These are phyloP conservation scores for Diadema setosum DNA, from an alignment of 35 echinoderm and acorn worm species.

Conservation along the genomic window DNA sequence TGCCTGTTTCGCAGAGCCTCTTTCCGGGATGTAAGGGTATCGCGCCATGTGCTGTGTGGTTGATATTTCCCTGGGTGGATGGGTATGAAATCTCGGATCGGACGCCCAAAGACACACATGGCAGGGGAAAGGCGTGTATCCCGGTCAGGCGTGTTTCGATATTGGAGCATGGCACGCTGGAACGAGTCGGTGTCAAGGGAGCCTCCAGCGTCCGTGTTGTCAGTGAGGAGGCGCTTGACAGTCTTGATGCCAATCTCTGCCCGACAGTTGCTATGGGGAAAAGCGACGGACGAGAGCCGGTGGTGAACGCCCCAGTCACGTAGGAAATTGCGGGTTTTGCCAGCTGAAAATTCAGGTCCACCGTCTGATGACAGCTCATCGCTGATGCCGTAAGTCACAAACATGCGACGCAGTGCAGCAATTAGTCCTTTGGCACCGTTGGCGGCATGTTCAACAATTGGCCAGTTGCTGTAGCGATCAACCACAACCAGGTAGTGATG, in stretches of 20 bases:
- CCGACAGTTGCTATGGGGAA: conserved; percentile 30
- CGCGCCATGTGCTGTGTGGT: conserved; percentile 29
- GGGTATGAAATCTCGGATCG: too few species aligned
- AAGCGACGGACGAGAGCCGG: conserved; percentile 38
- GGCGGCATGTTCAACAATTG: not conserved
- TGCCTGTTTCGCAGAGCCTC: too few species aligned
- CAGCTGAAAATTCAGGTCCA: not conserved
- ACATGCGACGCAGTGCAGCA: not conserved
- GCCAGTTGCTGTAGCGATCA: conserved; percentile 43
- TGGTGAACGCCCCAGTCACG: conserved; percentile 9
- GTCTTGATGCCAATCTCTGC: too few species aligned
- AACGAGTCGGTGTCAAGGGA: conserved; percentile 29
- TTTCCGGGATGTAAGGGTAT: too few species aligned
- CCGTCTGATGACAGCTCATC: too few species aligned
- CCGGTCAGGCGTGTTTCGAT: conserved; percentile 37
- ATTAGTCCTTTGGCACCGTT: not conserved
- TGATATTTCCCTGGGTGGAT: conserved; percentile 35
- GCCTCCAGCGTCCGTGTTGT: conserved; percentile 20
- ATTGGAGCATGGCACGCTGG: conserved; percentile 33
- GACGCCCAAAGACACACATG: conserved; percentile 11
- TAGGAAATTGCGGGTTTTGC: not conserved
- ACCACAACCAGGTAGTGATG: not conserved
- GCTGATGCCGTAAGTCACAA: too few species aligned
- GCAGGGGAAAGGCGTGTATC: conserved; percentile 34
- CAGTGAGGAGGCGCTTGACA: conserved; percentile 25